Conservation (phyloP, 23 tunicate genomes). For the Corella eumyota region DNA sequence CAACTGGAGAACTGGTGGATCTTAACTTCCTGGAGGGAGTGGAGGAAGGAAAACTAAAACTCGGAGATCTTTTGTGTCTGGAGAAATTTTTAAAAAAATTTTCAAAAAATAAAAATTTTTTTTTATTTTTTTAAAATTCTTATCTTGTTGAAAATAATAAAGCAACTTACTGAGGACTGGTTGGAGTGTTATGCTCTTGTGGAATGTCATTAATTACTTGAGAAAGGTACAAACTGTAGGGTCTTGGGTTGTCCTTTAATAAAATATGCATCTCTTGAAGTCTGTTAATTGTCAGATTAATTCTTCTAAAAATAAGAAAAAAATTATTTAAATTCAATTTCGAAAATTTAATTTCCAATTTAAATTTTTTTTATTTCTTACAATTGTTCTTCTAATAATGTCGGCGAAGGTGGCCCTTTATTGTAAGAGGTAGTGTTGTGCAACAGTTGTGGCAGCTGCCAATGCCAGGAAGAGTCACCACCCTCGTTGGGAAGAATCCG, state of each 20-base stretch:
- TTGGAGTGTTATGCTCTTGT: too few species aligned
- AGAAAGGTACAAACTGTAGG: slow-evolving; percentile 51
- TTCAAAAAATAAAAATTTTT: too few species aligned
- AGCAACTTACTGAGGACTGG: too few species aligned
- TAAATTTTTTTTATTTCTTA: not conserved
- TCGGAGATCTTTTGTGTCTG: too few species aligned
- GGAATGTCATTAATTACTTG: slow-evolving; percentile 22
- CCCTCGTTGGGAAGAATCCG: slow-evolving; percentile 27
- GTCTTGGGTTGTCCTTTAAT: slow-evolving; percentile 16
- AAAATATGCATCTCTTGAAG: slow-evolving; percentile 48
- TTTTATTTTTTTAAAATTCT: too few species aligned
- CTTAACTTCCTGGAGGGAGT: too few species aligned
- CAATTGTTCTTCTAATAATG: not conserved
- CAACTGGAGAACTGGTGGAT: too few species aligned
- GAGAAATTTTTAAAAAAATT: too few species aligned
- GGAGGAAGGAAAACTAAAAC: too few species aligned
- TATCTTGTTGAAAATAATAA: not conserved
- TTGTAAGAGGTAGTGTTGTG: too few species aligned
- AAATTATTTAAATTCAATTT: not conserved
- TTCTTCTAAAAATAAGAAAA: slow-evolving; percentile 22
- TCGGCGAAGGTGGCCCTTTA: too few species aligned
- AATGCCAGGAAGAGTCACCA: slow-evolving; percentile 11
- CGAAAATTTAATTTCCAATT: not conserved
- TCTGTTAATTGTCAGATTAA: slow-evolving; percentile 36
- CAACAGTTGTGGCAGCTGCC: slow-evolving; percentile 21